These are phyloP conservation scores for Piscicola geometra DNA, from an alignment of 2,888 invertebrate species.

Conservation along the genomic window DNA sequence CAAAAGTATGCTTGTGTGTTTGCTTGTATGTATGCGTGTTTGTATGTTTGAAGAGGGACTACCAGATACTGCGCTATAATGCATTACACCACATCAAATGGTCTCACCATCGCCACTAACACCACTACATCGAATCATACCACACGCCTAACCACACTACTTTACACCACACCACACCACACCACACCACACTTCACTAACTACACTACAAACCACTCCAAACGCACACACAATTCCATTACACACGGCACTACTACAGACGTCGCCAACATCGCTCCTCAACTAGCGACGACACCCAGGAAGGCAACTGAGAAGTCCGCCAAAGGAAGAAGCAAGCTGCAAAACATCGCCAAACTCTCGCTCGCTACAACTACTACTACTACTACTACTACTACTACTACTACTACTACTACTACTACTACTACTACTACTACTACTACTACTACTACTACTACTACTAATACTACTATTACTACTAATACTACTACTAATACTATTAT, in stretches of 20 bases:
- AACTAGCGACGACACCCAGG: constrained; percentile 26
- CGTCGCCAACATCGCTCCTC: constrained; percentile 41
- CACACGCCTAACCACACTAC: too few species aligned
- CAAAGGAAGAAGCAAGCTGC: constrained; percentile 19
- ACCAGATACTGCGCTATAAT: too few species aligned
- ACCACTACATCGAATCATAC: too few species aligned
- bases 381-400: neutral
- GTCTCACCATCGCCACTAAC: too few species aligned
- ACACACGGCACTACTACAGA: constrained; percentile 31
- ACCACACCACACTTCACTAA: too few species aligned
- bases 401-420: neutral
- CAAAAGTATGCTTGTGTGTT: constrained; percentile 22
- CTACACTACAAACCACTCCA: too few species aligned
- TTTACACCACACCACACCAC: too few species aligned
- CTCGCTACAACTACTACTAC: neutral
- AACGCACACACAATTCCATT: too few species aligned
- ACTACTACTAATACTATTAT: neutral
- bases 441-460: too few species aligned
- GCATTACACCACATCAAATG: too few species aligned
- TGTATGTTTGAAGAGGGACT: too few species aligned
- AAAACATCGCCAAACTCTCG: constrained; percentile 22
- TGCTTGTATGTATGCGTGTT: too few species aligned
- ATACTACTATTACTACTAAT: neutral
- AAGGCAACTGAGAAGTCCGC: constrained; percentile 15
- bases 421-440: neutral